These are phyloP conservation scores for Scaptodrosophila latifasciaeformis DNA, from an alignment of 2,888 invertebrate genomes.

Conservation along the genomic window DNA sequence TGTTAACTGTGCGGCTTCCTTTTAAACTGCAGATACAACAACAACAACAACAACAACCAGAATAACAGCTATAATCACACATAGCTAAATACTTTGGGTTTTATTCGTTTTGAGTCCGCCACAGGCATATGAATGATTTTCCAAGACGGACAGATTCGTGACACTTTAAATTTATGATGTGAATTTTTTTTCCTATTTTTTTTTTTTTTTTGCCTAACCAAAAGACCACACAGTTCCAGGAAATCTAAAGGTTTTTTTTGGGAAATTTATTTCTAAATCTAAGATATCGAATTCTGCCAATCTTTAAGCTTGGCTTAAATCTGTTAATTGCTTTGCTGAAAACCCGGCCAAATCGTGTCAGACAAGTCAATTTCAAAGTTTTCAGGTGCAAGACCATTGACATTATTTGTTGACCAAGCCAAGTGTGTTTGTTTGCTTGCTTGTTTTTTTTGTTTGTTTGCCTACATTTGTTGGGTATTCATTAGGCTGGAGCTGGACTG, in stretches of 20 bases:
- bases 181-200: slow-evolving; percentile 45
- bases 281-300: too few relatives aligned
- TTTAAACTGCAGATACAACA: neutral
- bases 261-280: slow-evolving; percentile 67
- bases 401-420: slow-evolving; percentile 50
- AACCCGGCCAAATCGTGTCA: slow-evolving; percentile 67
- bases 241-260: too few relatives aligned
- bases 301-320: slow-evolving; percentile 8
- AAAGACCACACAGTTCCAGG: slow-evolving; percentile 60
- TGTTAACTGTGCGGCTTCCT: too few relatives aligned
- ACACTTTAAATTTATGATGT: slow-evolving; percentile 70
- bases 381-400: slow-evolving; percentile 66
- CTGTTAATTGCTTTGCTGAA: slow-evolving; percentile 65
- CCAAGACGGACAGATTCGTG: slow-evolving; percentile 65
- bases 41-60: neutral
- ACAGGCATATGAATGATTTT: slow-evolving; percentile 66
- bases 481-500: slow-evolving; percentile 43
- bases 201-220: slow-evolving; percentile 1
- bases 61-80: too few relatives aligned
- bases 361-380: slow-evolving; percentile 32
- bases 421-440: too few relatives aligned
- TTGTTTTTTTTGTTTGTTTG: too few relatives aligned
- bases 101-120: too few relatives aligned
- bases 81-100: too few relatives aligned
- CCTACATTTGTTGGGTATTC: slow-evolving; percentile 64